A percentile compares a stretch with the other conserved stretches of the same genome.
phyloP scores from a whole-genome alignment of 1,140 invertebrate genomes.

The Diorhabda carinulata region DNA sequence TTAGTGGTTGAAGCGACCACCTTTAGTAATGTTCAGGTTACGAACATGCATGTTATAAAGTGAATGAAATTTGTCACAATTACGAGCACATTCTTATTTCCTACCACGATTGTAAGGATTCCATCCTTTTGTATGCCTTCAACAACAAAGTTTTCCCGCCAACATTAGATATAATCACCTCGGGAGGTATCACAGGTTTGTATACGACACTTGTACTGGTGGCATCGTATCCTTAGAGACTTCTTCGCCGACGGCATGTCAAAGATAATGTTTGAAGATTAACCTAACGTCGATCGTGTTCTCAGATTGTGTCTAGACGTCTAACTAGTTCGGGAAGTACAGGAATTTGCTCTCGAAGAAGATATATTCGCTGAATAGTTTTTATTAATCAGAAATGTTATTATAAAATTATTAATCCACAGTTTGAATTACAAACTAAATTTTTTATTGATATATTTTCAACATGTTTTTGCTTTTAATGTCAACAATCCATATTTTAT shows the following conservation, averaged over 20 bases:
- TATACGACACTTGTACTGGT: conserved; percentile 97
- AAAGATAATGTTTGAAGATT: conserved; percentile 96
- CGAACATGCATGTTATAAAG: conserved; percentile 72
- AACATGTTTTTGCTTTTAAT: too few relatives aligned
- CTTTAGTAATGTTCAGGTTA: conserved; percentile 42
- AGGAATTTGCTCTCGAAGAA: conserved; percentile 91
- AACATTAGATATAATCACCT: conserved; percentile 84
- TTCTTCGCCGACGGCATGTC: conserved; percentile 81
- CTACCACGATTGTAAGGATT: conserved; percentile 58
- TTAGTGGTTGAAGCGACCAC: conserved; percentile 1
- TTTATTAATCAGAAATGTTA: conserved; percentile 80
- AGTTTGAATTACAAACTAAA: too few relatives aligned
- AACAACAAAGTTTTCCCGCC: conserved; percentile 92
- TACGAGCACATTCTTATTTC: conserved; percentile 60
- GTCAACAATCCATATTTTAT: too few relatives aligned
- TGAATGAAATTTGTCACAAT: conserved; percentile 63
- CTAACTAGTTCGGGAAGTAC: conserved; percentile 93
- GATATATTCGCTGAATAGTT: conserved; percentile 98
- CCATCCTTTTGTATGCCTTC: conserved; percentile 81
- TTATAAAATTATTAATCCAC: too few relatives aligned
- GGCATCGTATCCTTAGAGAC: conserved; percentile 78
- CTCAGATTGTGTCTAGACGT: conserved; percentile 92
- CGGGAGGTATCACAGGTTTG: conserved; percentile 93
- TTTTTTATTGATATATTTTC: too few relatives aligned
- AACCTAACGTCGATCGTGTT: conserved; percentile 92